A percentile compares a stretch with the other conserved stretches of the same genome.
These are phyloP conservation scores for Monarcha castaneiventris DNA, from an alignment of 2,113 vertebrate genomes.

Conservation along the genomic window DNA sequence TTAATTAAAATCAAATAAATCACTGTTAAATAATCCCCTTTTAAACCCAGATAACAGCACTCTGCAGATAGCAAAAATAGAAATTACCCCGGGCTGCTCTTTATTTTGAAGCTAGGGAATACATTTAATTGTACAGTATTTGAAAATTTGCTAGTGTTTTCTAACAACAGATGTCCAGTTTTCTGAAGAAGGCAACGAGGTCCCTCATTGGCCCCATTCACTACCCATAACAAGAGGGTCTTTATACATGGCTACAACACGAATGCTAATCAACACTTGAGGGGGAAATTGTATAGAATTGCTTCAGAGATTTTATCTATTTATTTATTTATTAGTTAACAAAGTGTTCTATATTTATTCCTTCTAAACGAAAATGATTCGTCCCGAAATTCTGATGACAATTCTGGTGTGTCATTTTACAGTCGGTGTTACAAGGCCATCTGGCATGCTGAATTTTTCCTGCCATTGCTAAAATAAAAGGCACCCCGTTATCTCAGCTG, in stretches of 20 bases:
- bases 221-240: not conserved
- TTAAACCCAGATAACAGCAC: not conserved
- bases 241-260: not conserved
- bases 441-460: not conserved
- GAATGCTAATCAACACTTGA: not conserved
- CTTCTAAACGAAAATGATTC: not conserved
- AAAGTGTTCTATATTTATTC: not conserved
- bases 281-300: not conserved
- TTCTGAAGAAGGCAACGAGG: not conserved
- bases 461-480: not conserved
- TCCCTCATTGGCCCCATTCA: not conserved
- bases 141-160: not conserved
- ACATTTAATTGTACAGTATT: not conserved
- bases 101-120: not conserved
- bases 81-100: not conserved
- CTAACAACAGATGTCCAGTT: not conserved
- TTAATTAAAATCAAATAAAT: not conserved
- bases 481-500: not conserved
- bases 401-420: not conserved
- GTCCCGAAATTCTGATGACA: not conserved
- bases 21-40: not conserved
- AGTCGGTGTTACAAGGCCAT: not conserved
- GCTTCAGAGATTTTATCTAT: not conserved
- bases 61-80: not conserved
- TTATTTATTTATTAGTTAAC: not conserved